Evolutionary conservation across 2,888 invertebrate genomes (phyloP).

Genomic region (Lithophane semibrunnea): DNA sequence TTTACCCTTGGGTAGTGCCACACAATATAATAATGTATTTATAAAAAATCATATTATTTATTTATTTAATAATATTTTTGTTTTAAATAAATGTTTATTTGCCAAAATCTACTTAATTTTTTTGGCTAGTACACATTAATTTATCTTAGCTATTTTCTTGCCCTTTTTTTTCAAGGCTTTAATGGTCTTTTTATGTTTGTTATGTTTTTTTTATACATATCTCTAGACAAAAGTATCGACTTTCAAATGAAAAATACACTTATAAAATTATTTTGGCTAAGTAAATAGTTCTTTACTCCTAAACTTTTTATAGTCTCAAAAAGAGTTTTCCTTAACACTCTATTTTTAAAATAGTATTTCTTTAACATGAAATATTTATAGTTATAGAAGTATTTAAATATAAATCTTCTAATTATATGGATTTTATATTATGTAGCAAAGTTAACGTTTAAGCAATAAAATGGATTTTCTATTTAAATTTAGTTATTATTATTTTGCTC

Average conservation of each 20-base stretch:
- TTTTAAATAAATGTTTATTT: neutral
- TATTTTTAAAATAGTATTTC: constrained; percentile 24
- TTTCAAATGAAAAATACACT: neutral
- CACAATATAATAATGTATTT: constrained; percentile 5
- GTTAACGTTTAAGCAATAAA: constrained; percentile 6
- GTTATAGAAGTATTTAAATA: constrained; percentile 4
- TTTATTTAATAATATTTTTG: neutral
- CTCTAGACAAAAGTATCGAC: no score
- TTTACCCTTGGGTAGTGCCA: constrained; percentile 1
- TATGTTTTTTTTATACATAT: neutral
- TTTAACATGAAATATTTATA: constrained; percentile 18
- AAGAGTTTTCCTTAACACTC: neutral
- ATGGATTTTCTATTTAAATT: constrained; percentile 14
- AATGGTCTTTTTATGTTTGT: neutral
- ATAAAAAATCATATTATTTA: neutral
- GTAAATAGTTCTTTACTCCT: neutral
- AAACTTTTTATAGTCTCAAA: constrained; percentile 2
- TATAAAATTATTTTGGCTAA: neutral
- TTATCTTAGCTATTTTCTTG: neutral
- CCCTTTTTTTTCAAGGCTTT: constrained; percentile 14
- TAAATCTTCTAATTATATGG: constrained; percentile 12
- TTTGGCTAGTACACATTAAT: neutral
- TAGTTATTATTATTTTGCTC: constrained; percentile 18
- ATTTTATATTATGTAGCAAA: neutral
- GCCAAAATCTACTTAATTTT: neutral